A percentile compares a stretch with the other conserved stretches of the same genome.
These are phyloP conservation scores for Tetanocera ferruginea DNA, from an alignment of 2,888 invertebrate species.

Conservation along the genomic window DNA sequence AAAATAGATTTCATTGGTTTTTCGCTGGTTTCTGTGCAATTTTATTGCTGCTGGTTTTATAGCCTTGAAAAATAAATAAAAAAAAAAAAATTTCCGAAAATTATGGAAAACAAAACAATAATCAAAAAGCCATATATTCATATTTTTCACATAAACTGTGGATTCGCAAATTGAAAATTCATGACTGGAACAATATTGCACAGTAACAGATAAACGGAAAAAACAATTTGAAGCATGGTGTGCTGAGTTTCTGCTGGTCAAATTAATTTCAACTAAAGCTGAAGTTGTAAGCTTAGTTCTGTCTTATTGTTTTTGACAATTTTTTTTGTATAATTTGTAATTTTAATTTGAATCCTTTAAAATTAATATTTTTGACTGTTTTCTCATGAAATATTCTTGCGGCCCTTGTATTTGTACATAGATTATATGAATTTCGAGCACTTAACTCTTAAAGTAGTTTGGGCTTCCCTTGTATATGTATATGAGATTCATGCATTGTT, in stretches of 20 bases:
- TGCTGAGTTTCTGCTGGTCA: background rate
- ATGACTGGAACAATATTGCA: background rate
- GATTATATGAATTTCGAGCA: too few species aligned
- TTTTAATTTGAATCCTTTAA: too few species aligned
- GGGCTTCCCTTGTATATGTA: too few species aligned
- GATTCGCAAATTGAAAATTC: slow-evolving; percentile 17
- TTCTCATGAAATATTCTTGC: too few species aligned
- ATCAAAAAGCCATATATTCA: background rate
- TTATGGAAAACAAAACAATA: too few species aligned
- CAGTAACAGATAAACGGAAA: background rate
- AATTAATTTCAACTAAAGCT: slow-evolving; percentile 7
- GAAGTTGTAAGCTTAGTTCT: background rate
- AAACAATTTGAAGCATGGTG: background rate
- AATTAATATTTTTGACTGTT: too few species aligned
- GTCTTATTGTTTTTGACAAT: too few species aligned
- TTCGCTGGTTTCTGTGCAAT: background rate
- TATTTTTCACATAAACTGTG: background rate
- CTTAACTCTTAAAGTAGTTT: too few species aligned
- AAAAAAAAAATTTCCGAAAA: too few species aligned
- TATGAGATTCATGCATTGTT: too few species aligned
- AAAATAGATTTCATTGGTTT: slow-evolving; percentile 7
- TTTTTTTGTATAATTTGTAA: too few species aligned
- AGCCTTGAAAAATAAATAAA: background rate
- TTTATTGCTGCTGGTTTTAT: slow-evolving; percentile 8
- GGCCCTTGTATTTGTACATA: too few species aligned